These are phyloP conservation scores for Hoplias malabaricus DNA, from an alignment of 2,113 vertebrate species.

Conservation along the genomic window DNA sequence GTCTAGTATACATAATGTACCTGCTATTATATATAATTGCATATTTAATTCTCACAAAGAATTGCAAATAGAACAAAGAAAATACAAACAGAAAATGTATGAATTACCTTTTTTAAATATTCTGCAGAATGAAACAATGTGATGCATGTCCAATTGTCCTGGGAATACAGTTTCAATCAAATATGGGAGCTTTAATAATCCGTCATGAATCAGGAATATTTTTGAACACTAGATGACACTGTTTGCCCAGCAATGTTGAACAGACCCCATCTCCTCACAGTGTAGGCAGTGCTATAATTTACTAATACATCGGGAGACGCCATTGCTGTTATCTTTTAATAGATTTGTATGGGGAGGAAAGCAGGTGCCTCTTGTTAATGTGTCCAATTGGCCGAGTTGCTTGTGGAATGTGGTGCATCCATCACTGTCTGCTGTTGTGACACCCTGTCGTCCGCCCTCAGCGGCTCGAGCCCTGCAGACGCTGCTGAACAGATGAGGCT, in stretches of 20 bases:
- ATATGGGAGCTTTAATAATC: background rate
- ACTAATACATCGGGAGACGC: constrained; percentile 74
- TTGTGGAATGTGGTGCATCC: constrained; percentile 78
- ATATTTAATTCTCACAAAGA: background rate
- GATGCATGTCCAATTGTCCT: background rate
- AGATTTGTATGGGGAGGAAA: constrained; percentile 79
- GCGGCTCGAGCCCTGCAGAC: constrained; percentile 62
- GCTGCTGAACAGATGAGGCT: constrained; percentile 76
- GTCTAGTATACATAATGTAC: background rate
- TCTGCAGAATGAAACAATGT: background rate
- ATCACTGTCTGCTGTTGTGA: constrained; percentile 76
- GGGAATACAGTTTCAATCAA: background rate
- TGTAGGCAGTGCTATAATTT: constrained; percentile 77
- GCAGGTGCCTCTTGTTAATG: constrained; percentile 83
- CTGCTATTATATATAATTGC: background rate
- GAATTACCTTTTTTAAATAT: background rate
- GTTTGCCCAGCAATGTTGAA: constrained; percentile 74
- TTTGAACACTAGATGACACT: constrained; percentile 83
- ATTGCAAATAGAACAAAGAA: background rate
- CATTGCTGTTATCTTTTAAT: constrained; percentile 84
- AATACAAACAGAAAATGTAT: background rate
- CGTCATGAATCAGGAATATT: background rate
- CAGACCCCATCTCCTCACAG: constrained; percentile 56
- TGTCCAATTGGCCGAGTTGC: constrained; percentile 81
- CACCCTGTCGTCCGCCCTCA: constrained; percentile 77